A percentile compares a stretch with the other conserved stretches of the same genome.
Evolutionary conservation across 1,140 invertebrate genomes (phyloP).

Genomic region (Holcopasites calliopsidis): DNA sequence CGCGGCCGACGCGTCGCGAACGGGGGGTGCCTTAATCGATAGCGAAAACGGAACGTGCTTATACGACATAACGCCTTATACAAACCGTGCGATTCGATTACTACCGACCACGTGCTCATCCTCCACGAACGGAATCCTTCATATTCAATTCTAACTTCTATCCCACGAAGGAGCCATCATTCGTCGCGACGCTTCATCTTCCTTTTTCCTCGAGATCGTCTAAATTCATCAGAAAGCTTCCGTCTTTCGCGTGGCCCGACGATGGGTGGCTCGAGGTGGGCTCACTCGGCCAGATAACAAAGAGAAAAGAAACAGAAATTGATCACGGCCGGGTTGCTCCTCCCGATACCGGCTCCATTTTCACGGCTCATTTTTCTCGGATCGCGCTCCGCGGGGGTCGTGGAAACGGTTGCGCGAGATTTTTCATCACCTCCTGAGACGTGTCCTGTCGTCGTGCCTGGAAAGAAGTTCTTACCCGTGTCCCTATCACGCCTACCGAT

Average conservation of each 20-base stretch:
- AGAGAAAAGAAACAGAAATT: conserved; percentile 58
- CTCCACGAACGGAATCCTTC: not conserved
- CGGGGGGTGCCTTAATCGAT: conserved; percentile 46
- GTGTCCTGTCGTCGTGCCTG: conserved; percentile 45
- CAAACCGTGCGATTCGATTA: not conserved
- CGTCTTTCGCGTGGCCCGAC: no score
- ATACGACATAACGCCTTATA: not conserved
- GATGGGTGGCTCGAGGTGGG: conserved; percentile 8
- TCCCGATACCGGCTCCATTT: conserved; percentile 57
- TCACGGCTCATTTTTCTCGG: conserved; percentile 60
- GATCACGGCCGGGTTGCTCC: conserved; percentile 45
- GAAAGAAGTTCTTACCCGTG: conserved; percentile 6
- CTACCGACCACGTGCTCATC: not conserved
- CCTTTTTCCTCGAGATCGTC: not conserved
- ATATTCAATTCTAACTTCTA: not conserved
- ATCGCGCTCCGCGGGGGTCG: conserved; percentile 40
- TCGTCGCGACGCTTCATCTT: not conserved
- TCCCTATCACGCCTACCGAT: conserved; percentile 11
- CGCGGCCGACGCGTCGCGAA: not conserved
- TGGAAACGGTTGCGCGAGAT: conserved; percentile 58
- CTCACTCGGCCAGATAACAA: conserved; percentile 41
- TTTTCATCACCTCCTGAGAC: conserved; percentile 60
- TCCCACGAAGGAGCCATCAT: not conserved
- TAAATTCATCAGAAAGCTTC: conserved; percentile 23
- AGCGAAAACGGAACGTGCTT: conserved; percentile 28